Evolutionary conservation across 23 tunicate genomes (phyloP).

Genomic region (Corella eumyota): DNA sequence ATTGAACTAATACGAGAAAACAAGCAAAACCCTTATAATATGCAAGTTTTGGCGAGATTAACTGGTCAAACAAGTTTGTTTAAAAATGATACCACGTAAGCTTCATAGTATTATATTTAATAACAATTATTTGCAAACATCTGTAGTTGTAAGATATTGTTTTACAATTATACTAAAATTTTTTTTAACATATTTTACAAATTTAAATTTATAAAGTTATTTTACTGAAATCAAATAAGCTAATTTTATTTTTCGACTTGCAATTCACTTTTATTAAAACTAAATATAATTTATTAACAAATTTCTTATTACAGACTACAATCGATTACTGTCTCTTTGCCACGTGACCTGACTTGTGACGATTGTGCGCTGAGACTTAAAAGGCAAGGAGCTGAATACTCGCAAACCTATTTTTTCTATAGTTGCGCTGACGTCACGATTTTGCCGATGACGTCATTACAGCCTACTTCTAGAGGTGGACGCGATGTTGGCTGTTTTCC

Average conservation of each 20-base stretch:
- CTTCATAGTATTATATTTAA: too few species aligned
- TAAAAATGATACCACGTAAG: constrained; percentile 44
- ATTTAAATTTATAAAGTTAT: too few species aligned
- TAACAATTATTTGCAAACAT: too few species aligned
- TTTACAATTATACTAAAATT: too few species aligned
- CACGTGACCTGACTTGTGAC: constrained; percentile 20
- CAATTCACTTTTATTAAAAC: neutral
- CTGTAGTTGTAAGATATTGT: too few species aligned
- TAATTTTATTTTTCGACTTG: too few species aligned
- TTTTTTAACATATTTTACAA: too few species aligned
- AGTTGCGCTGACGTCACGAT: constrained; percentile 71
- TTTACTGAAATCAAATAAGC: too few species aligned
- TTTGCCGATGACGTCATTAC: neutral
- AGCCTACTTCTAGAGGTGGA: neutral
- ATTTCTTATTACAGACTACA: constrained; percentile 14
- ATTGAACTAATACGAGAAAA: constrained; percentile 5
- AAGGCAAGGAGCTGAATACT: constrained; percentile 58
- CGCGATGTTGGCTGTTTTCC: constrained; percentile 4
- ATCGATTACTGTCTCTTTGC: constrained; percentile 12
- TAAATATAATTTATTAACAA: neutral
- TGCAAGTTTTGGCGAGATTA: constrained; percentile 2
- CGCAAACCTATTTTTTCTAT: constrained; percentile 34
- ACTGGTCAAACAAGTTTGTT: constrained; percentile 16
- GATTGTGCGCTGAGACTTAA: constrained; percentile 34
- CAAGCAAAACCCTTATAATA: neutral